These are phyloP conservation scores for Sitta carolinensis DNA, from an alignment of 2,797 vertebrate species.

Conservation along the genomic window DNA sequence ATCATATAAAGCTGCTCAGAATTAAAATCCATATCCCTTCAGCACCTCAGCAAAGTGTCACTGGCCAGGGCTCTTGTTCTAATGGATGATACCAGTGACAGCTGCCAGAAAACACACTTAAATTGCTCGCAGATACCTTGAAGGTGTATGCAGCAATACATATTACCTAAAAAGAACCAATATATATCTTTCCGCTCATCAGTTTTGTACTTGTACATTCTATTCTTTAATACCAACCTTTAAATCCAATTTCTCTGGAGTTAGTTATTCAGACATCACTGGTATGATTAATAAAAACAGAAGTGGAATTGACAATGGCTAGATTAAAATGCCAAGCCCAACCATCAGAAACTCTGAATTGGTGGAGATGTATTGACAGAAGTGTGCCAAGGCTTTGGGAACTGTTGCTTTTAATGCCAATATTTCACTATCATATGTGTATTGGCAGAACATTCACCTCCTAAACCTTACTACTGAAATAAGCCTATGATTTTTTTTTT, in stretches of 20 bases:
- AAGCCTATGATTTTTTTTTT: not conserved
- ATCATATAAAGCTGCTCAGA: conserved; percentile 49
- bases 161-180: conserved; percentile 28
- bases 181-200: not conserved
- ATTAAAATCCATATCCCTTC: conserved; percentile 65
- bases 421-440: not conserved
- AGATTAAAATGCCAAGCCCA: conserved; percentile 6
- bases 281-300: conserved; percentile 42
- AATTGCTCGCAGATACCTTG: conserved; percentile 61
- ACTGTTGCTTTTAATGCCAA: not conserved
- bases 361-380: not conserved
- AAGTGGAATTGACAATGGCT: conserved; percentile 17
- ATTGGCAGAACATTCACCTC: not conserved
- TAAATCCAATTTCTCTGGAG: conserved; percentile 40
- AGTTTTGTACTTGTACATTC: not conserved
- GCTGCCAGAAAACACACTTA: conserved; percentile 53
- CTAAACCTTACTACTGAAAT: not conserved
- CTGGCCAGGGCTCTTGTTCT: not conserved
- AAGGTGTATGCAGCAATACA: conserved; percentile 49
- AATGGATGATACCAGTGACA: conserved; percentile 69
- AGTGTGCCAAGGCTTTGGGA: not conserved
- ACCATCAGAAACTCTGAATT: not conserved
- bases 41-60: conserved; percentile 58
- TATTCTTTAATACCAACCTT: conserved; percentile 44
- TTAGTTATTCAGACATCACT: conserved; percentile 31